Base-by-base conservation (phyloP, 2,888 invertebrate species). In the Catocala fraxini region DNA sequence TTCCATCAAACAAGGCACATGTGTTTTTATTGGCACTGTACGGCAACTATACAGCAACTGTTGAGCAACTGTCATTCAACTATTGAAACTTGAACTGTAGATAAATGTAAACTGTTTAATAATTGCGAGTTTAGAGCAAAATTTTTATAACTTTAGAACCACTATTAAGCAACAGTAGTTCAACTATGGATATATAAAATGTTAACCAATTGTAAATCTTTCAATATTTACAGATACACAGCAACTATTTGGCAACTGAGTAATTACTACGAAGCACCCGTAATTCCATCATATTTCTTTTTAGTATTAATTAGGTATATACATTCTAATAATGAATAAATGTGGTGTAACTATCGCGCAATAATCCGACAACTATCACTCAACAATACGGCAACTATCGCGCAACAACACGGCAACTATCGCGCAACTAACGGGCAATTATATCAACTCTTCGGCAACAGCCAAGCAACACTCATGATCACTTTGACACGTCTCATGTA, bases 401-500 rank as follows among this genome's bases (percentile, higher is more conserved):
- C 0, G 13, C 65, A 33, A 58, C 46, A 2, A 12, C 12, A 1
- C 5, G 12, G n/a, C 12, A 2, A 45, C 12, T 12, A 45, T 2
- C 35, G 2, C 6, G 4, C 35, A 39, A 65, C n/a, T n/a, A n/a
- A n/a, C n/a, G n/a, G n/a, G n/a, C n/a, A n/a, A n/a, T n/a, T n/a
- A n/a, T n/a, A n/a, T n/a, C n/a, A n/a, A n/a, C 49, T 49, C 2
- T 39, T 13, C 4, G 0, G n/a, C 46, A 51, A 34, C 35, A 39
- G 35, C 6, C 35, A 9, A 6, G 12, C 25, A 42, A 12, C 15
- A n/a, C 2, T 47, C 9, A 7, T 46, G 53, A 33, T 34, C 13
- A 13, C 54, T 67, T 68, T 60, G 62, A 67, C 71, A 71, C 48
- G 42, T 42, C 34, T 59, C 63, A 65, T 67, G 51, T 54, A 72